phyloP scores from a whole-genome alignment of 2,888 invertebrate genomes.

The Macrostomum cliftonense region DNA sequence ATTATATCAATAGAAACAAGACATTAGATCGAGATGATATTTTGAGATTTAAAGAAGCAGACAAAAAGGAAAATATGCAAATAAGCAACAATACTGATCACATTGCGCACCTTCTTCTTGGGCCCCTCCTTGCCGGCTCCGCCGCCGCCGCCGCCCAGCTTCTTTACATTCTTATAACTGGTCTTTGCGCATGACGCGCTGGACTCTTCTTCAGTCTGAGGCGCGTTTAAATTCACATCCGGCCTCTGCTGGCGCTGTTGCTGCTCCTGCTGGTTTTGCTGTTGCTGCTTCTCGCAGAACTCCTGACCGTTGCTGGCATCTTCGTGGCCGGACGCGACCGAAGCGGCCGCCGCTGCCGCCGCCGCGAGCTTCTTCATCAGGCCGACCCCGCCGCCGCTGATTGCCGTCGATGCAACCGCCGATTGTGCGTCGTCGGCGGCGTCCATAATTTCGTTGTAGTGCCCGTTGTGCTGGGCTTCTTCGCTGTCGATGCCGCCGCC shows the following conservation, averaged over 20 bases:
- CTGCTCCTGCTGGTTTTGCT: conserved; percentile 12
- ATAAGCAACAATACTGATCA: no score
- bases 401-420: conserved; percentile 9
- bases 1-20: no score
- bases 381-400: background rate
- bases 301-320: background rate
- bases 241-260: conserved; percentile 15
- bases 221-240: conserved; percentile 22
- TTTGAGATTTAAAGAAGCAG: no score
- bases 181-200: conserved; percentile 6
- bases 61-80: no score
- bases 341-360: conserved; percentile 2
- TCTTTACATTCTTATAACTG: background rate
- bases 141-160: conserved; percentile 1
- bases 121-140: background rate
- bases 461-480: conserved; percentile 8
- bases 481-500: conserved; percentile 10
- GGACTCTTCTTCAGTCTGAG: conserved; percentile 17
- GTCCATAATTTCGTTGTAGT: conserved; percentile 15
- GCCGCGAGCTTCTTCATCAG: conserved; percentile 19
- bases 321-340: background rate
- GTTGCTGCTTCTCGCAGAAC: conserved; percentile 12
- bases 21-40: no score
- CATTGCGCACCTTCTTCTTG: conserved; percentile 1
- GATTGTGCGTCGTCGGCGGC: conserved; percentile 11